Evolutionary conservation across 2,113 vertebrate genomes (phyloP).

Genomic region (Balaeniceps rex): DNA sequence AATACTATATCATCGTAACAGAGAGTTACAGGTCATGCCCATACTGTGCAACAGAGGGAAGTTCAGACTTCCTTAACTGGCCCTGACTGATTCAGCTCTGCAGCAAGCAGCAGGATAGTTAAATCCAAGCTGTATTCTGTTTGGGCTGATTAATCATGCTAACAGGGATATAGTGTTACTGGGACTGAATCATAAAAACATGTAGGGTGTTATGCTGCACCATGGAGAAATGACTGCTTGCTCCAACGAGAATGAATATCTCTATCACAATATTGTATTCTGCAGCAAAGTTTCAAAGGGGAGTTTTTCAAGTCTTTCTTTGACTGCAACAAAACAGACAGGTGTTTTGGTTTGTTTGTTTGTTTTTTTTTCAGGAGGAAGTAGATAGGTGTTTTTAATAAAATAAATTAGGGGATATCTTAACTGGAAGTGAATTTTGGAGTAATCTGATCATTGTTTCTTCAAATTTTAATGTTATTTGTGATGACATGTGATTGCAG

Average conservation of each 20-base stretch:
- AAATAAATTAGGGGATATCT: neutral
- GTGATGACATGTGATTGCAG: neutral
- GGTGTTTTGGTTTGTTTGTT: no score
- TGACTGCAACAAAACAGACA: neutral
- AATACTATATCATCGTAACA: neutral
- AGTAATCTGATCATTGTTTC: neutral
- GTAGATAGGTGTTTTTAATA: neutral
- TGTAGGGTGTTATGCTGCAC: neutral
- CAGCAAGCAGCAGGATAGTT: neutral
- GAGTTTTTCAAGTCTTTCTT: neutral
- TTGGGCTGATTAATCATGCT: constrained; percentile 28
- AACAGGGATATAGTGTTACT: neutral
- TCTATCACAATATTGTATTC: neutral
- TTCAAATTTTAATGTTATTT: neutral
- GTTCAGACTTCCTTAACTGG: neutral
- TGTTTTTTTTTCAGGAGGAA: neutral
- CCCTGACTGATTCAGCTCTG: constrained; percentile 7
- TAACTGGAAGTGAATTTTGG: neutral
- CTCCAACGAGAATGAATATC: neutral
- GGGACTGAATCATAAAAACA: neutral
- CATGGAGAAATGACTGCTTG: neutral
- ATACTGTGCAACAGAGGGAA: neutral
- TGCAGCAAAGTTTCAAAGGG: neutral
- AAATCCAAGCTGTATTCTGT: constrained; percentile 5
- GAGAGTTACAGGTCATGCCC: neutral